Percentiles rank a stretch among this genome's conserved stretches.
Evolutionary conservation across 2,888 invertebrate species (phyloP).

Genomic region (Troglohyphantes excavatus): DNA sequence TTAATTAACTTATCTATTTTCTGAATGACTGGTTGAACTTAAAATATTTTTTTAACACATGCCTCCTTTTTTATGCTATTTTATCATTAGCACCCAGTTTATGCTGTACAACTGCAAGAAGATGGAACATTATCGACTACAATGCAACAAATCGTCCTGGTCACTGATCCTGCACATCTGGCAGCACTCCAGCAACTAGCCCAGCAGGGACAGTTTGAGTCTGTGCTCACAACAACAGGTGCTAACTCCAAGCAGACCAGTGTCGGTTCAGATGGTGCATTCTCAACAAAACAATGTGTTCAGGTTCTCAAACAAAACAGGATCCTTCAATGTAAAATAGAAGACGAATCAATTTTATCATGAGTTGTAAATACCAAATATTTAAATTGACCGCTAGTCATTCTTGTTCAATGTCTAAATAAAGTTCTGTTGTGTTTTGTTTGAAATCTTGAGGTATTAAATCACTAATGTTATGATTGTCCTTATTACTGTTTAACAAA

Average conservation of each 20-base stretch:
- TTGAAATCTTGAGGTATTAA: background rate
- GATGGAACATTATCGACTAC: slow-evolving; percentile 65
- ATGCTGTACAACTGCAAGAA: slow-evolving; percentile 69
- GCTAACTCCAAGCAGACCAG: slow-evolving; percentile 2
- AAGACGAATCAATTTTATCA: background rate
- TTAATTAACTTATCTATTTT: background rate
- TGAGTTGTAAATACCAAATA: background rate
- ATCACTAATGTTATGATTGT: no score
- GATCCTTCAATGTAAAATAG: slow-evolving; percentile 2
- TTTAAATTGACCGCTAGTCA: background rate
- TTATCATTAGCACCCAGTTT: slow-evolving; percentile 73
- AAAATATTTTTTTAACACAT: background rate
- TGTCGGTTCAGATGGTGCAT: background rate
- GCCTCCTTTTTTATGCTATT: background rate
- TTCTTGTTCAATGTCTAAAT: background rate
- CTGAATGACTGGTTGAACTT: background rate
- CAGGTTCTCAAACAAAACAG: background rate
- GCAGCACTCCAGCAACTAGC: slow-evolving; percentile 66
- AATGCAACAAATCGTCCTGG: slow-evolving; percentile 72
- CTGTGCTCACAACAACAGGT: slow-evolving; percentile 14
- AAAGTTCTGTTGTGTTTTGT: background rate
- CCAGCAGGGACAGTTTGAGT: slow-evolving; percentile 55
- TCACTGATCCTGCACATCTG: slow-evolving; percentile 62
- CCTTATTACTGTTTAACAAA: no score
- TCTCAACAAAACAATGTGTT: slow-evolving; percentile 3